Conservation (phyloP, 2,888 invertebrate genomes). For the Drosophila pseudotalamancana region DNA sequence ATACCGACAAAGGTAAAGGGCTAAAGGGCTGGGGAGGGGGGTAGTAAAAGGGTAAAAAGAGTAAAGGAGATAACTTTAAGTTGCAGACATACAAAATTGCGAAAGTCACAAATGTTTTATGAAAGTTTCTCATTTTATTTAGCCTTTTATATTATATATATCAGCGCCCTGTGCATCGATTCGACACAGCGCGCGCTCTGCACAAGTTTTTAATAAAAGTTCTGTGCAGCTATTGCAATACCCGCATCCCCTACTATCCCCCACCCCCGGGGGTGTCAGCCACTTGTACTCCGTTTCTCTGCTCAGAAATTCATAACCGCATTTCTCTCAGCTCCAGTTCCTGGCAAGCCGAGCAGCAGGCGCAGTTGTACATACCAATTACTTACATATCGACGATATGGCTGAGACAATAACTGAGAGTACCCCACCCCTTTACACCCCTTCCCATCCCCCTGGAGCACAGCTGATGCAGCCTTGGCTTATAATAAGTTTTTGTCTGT, state of each 20-base stretch:
- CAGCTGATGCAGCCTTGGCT: slow-evolving; percentile 52
- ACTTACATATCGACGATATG: slow-evolving; percentile 75
- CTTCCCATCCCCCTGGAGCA: background rate
- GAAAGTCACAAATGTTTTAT: slow-evolving; percentile 78
- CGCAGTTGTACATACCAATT: slow-evolving; percentile 75
- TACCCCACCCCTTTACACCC: background rate
- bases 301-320: slow-evolving; percentile 74
- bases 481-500: slow-evolving; percentile 72
- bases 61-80: slow-evolving; percentile 47
- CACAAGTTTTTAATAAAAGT: slow-evolving; percentile 74
- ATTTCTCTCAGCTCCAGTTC: slow-evolving; percentile 51
- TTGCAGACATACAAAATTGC: slow-evolving; percentile 63
- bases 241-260: background rate
- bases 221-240: slow-evolving; percentile 49
- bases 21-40: background rate
- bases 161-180: slow-evolving; percentile 31
- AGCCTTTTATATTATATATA: slow-evolving; percentile 45
- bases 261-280: slow-evolving; percentile 17
- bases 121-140: slow-evolving; percentile 72
- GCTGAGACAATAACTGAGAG: slow-evolving; percentile 55
- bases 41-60: background rate
- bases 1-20: slow-evolving; percentile 18
- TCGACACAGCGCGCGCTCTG: slow-evolving; percentile 39
- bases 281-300: slow-evolving; percentile 25
- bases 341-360: slow-evolving; percentile 50